phyloP scores from a whole-genome alignment of 2,113 vertebrate species.

The Phaetusa simplex region DNA sequence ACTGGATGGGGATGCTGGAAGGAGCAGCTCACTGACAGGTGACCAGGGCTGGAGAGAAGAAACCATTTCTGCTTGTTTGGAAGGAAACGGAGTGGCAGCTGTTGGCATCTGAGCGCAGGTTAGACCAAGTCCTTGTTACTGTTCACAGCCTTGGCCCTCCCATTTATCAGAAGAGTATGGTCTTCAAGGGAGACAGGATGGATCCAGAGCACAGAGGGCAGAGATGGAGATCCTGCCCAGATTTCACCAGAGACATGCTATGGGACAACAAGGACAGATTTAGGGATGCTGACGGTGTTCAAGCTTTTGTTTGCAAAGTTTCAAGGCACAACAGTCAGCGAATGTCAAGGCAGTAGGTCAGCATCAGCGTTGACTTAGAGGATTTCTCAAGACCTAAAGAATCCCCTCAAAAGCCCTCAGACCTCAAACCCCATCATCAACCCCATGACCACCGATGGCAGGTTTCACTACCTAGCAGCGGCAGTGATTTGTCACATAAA shows the following conservation, averaged over 20 bases:
- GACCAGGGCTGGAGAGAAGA: neutral
- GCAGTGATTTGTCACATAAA: neutral
- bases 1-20: neutral
- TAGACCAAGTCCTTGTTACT: neutral
- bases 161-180: neutral
- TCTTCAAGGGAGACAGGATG: neutral
- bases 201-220: neutral
- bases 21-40: neutral
- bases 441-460: fast-evolving
- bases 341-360: neutral
- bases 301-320: neutral
- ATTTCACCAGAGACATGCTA: neutral
- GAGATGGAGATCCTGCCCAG: neutral
- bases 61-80: neutral
- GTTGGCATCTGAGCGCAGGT: neutral
- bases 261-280: neutral
- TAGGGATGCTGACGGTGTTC: neutral
- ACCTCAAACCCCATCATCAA: neutral
- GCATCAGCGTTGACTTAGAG: neutral
- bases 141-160: neutral
- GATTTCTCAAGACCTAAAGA: neutral
- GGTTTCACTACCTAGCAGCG: neutral
- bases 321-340: neutral
- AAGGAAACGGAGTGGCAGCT: neutral
- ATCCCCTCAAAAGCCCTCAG: neutral